Percentiles rank a stretch among this genome's conserved stretches.
These are phyloP conservation scores for Thunnus albacares DNA, from an alignment of 2,797 vertebrate genomes.

Conservation along the genomic window DNA sequence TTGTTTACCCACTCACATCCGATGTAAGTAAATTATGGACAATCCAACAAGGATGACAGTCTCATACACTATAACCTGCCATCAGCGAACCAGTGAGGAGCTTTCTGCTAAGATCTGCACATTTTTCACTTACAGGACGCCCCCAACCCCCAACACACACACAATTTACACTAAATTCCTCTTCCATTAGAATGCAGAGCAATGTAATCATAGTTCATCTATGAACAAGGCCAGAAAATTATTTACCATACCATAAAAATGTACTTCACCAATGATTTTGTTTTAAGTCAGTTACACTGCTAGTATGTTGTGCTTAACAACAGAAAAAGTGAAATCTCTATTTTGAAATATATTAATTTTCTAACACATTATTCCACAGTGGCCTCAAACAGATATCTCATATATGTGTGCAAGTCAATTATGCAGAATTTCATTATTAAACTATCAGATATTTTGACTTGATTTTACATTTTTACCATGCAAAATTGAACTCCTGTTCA, in stretches of 20 bases:
- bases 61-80: constrained; percentile 53
- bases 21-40: constrained; percentile 53
- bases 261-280: not conserved
- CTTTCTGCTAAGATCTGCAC: constrained; percentile 73
- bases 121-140: constrained; percentile 61
- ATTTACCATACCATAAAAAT: constrained; percentile 31
- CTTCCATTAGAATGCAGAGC: constrained; percentile 38
- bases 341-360: constrained; percentile 28
- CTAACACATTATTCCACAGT: constrained; percentile 13
- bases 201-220: constrained; percentile 43
- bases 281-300: not conserved
- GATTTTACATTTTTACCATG: constrained; percentile 15
- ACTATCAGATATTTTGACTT: constrained; percentile 5
- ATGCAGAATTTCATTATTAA: constrained; percentile 33
- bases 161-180: constrained; percentile 19
- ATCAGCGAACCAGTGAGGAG: constrained; percentile 55
- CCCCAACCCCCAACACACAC: constrained; percentile 28
- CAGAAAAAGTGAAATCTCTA: not conserved
- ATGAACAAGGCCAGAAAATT: constrained; percentile 28
- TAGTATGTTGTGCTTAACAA: constrained; percentile 7
- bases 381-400: constrained; percentile 16
- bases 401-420: constrained; percentile 4
- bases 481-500: constrained; percentile 35
- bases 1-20: constrained; percentile 45
- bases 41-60: constrained; percentile 36